Conservation (phyloP, 2,113 vertebrate genomes). For the Chlamydotis undulata region DNA sequence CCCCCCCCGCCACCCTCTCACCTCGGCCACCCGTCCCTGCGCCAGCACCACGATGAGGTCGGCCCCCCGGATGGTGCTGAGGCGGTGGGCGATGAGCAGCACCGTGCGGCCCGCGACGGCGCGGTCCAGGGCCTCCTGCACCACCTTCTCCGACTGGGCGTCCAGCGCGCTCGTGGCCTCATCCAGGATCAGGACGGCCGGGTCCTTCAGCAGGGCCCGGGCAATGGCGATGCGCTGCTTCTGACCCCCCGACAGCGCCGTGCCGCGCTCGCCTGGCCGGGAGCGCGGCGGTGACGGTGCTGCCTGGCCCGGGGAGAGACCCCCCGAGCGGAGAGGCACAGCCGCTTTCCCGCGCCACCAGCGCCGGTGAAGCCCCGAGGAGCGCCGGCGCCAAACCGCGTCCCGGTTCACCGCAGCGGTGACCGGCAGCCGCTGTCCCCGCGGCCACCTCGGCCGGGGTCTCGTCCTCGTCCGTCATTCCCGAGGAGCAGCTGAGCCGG, state of each 20-base stretch:
- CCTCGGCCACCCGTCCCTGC: conserved; percentile 85
- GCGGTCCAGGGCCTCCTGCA: conserved; percentile 90
- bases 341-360: too few species aligned
- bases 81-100: conserved; percentile 92
- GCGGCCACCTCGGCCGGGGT: too few species aligned
- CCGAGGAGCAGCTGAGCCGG: too few species aligned
- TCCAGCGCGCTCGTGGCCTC: conserved; percentile 95
- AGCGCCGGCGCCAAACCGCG: too few species aligned
- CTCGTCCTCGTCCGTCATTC: too few species aligned
- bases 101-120: conserved; percentile 88
- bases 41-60: conserved; percentile 89
- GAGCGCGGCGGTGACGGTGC: too few species aligned
- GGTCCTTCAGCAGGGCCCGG: conserved; percentile 90
- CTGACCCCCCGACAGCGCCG: conserved; percentile 90
- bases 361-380: too few species aligned
- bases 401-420: too few species aligned
- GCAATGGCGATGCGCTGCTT: conserved; percentile 95
- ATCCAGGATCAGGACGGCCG: conserved; percentile 87
- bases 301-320: too few species aligned
- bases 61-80: conserved; percentile 89
- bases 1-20: neutral
- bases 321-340: too few species aligned
- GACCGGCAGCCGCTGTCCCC: too few species aligned
- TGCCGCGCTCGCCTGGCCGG: conserved; percentile 86
- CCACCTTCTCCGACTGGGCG: conserved; percentile 84